phyloP scores from a whole-genome alignment of 2,888 invertebrate species.

The Subacronicta megacephala region DNA sequence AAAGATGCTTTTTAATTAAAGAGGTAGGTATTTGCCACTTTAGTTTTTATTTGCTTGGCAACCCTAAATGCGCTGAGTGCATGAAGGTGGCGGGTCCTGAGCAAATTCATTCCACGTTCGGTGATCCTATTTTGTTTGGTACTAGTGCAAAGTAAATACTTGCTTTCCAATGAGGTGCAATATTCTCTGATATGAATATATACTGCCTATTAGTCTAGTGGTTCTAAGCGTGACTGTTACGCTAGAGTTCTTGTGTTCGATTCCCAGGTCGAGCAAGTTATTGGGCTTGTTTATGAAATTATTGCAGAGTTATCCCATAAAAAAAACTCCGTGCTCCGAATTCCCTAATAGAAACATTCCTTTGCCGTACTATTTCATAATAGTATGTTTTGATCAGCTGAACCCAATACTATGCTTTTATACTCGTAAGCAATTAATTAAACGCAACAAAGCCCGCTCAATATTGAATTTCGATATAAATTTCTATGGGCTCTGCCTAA shows the following conservation, averaged over 20 bases:
- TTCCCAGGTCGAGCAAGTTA: too few relatives aligned
- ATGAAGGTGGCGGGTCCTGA: constrained; percentile 18
- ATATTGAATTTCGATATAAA: constrained; percentile 2
- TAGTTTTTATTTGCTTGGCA: constrained; percentile 3
- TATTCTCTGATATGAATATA: too few relatives aligned
- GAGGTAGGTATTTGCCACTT: too few relatives aligned
- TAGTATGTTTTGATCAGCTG: neutral
- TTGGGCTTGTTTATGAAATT: too few relatives aligned
- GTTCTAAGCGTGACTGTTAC: too few relatives aligned
- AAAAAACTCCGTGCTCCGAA: too few relatives aligned
- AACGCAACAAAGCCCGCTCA: constrained; percentile 10
- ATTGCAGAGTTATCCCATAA: too few relatives aligned
- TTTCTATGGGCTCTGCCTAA: constrained; percentile 4
- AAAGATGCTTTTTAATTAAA: too few relatives aligned
- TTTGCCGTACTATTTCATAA: neutral
- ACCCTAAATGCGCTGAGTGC: constrained; percentile 30
- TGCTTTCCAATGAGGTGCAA: constrained; percentile 16
- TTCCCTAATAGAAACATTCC: neutral
- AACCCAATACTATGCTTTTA: neutral
- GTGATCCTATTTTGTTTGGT: constrained; percentile 44
- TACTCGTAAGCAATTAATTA: constrained; percentile 8
- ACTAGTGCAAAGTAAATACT: constrained; percentile 34
- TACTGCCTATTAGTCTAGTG: too few relatives aligned
- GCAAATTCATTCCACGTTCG: constrained; percentile 45
- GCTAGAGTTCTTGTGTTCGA: too few relatives aligned